Base-by-base conservation (phyloP, 2,113 vertebrate species). In the Oncorhynchus kisutch region DNA sequence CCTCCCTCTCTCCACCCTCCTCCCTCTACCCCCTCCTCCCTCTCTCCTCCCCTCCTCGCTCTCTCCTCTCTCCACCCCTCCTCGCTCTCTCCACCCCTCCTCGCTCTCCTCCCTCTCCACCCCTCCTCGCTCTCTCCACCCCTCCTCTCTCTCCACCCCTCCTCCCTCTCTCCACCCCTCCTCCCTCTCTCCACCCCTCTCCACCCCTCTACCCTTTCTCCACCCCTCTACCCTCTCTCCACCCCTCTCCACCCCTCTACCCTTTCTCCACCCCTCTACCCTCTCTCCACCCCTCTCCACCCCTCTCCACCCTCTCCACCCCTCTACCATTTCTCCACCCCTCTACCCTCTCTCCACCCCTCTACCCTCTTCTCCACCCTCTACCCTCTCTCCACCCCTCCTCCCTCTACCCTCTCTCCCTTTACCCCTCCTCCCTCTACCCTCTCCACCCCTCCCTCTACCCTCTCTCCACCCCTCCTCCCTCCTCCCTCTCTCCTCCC, bases 171-270 rank as follows among this genome's bases (percentile, higher is more conserved):
- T 84, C 80, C 90, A 70, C 88, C 34, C 34, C 34, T 9, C 34
- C 7, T 39, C 34, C 7, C 7, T 39, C 34, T 8, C 7, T 39
- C 34, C 2, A 88, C 3, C n/a, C 57, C 25, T 25, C 25, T 24
- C 1, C n/a, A n/a, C 24, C 24, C 24, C 24, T 24, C 24, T 24
- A 24, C 24, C 24, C 25, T 8, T 16, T 70, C 79, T 84, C 80
- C 90, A 70, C 88, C 34, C 34, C 34, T 39, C 34, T 1, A 8
- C 34, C 7, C 6, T 2, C 79, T 84, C 80, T 90, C n/a, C n/a
- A 70, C 88, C 34, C 34, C 34, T 39, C 34, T 84, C 80, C 90
- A 70, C 88, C 34, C 34, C 34, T 39, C 25, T 25, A 25, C 25
- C 34, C 7, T 39, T 7, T 70, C 79, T 49, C 70, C 29, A 29